Evolutionary conservation across 2,888 invertebrate genomes (phyloP), one percentile per base, ranked within the genome.

Genomic region (Candidula unifasciata): DNA sequence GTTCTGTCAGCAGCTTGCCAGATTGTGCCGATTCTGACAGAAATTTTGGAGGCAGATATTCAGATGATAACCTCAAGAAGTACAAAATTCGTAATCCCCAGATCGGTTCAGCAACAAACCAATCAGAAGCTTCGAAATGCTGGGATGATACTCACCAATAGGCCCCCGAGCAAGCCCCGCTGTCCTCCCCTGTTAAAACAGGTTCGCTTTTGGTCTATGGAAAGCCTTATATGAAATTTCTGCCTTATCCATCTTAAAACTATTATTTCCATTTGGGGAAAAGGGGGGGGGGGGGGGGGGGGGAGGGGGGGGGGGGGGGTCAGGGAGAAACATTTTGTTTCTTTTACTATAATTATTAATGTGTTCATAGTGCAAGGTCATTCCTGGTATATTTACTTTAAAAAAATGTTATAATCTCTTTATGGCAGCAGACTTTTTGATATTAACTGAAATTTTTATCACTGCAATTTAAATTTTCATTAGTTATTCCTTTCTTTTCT

Each of bases 141-240:
- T n/a, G 80, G 84, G 24, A 27, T 84, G 54, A 57, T 35, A 30
- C 80, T 84, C 35, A 84, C 84, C 21, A 80, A 84, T n/a, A 30
- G 80, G 16, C 80, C 84, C 54, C 84, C 84, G 10, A 57, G n/a
- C 54, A 84, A 84, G 33, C 80, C 84, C 10, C 64, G 80, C 0
- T 84, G 81, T 35, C 76, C 80, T n/a, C 84, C 84, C 13, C 57
- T 84, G 35, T 44, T 84, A 10, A 84, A 80, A 60, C 84, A 84
- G 69, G 69, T 81, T 73, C 73, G 84, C 10, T 52, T 84, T 1
- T 80, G 79, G 84, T 73, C 68, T 3, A 54, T 74, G 30, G 84
- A 84, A 68, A 77, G 82, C 44, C 74, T 74, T 10, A 82, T 64
- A 33, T 82, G 64, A 82, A 16, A 44, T 44, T 13, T 16, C 44